Conservation (phyloP, 2,113 vertebrate genomes). For the Mirza zaza region DNA sequence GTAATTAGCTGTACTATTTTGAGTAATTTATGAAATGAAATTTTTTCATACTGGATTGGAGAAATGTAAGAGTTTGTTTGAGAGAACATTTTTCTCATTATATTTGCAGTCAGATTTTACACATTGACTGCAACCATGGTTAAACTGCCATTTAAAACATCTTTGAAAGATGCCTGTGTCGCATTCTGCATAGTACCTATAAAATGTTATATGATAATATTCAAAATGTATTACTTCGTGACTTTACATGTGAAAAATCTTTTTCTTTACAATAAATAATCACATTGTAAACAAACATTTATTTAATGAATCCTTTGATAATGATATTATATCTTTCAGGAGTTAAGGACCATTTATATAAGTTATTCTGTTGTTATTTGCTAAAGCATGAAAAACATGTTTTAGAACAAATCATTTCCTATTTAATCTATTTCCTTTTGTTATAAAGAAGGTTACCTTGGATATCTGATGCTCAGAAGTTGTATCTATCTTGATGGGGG, state of each 20-base stretch:
- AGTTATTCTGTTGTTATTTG: background rate
- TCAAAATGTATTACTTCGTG: conserved; percentile 34
- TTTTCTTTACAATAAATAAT: conserved; percentile 56
- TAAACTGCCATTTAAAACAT: conserved; percentile 31
- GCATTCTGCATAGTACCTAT: background rate
- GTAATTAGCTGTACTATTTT: conserved; percentile 17
- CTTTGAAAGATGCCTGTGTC: background rate
- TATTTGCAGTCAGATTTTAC: conserved; percentile 12
- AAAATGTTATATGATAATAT: background rate
- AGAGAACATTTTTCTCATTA: background rate
- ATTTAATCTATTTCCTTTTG: conserved; percentile 41
- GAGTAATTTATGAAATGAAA: conserved; percentile 17
- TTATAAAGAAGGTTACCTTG: conserved; percentile 60
- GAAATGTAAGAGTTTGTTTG: background rate
- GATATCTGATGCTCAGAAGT: conserved; percentile 49
- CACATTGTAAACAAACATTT: conserved; percentile 47
- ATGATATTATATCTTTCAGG: conserved; percentile 16
- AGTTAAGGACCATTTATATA: background rate
- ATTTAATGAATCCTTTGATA: conserved; percentile 51
- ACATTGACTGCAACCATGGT: background rate
- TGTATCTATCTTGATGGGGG: conserved; percentile 37
- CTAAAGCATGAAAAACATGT: background rate
- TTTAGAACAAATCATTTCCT: conserved; percentile 43
- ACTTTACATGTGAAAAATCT: conserved; percentile 62
- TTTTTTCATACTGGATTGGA: background rate